Evolutionary conservation across 2,797 vertebrate genomes (phyloP), one percentile per base, ranked within the genome.

Genomic region (Propithecus perrieri): DNA sequence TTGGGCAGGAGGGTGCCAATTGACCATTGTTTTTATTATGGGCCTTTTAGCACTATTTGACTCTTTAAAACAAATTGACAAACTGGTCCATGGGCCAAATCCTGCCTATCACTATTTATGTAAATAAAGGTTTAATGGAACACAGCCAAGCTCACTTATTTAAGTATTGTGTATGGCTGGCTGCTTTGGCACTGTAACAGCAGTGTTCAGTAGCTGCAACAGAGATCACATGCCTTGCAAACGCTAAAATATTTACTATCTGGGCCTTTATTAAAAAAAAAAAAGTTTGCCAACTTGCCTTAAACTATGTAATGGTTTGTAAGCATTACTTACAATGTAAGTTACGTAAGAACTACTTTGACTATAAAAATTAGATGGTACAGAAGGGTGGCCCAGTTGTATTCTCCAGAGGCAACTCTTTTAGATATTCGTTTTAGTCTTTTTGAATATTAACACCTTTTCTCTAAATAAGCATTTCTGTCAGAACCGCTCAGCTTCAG

Each of bases 361-460:
- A 92, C 46, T 89, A 35, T 43, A 57, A 85, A 95, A 95, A 15
- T 85, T 30, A 75, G 87, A 67, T 46, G 20, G 18, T 86, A 57
- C 4, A 87, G 12, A 85, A 78, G 28, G 7, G 33, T 92, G 28
- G 61, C 22, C 46, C 78, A 53, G 8, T 20, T 24, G 30, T 22
- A 57, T 61, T 71, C 65, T 80, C 69, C 11, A 65, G 33, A 89
- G 63, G 30, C 28, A 93, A 85, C 12, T 95, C 50, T 91, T 85
- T 50, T 15, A 79, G 26, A 74, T 22, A 88, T 75, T 46, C 87
- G 55, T 63, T 57, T 95, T 48, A 76, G 14, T 63, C 53, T 72
- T 43, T 38, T 2, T 55, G 14, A 76, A 85, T 57, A 13, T 15
- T 59, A 38, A 69, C 14, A 67, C 38, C 18, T 79, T 87, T 30